Conservation (phyloP, 2,113 vertebrate genomes). For the Abramis brama region DNA sequence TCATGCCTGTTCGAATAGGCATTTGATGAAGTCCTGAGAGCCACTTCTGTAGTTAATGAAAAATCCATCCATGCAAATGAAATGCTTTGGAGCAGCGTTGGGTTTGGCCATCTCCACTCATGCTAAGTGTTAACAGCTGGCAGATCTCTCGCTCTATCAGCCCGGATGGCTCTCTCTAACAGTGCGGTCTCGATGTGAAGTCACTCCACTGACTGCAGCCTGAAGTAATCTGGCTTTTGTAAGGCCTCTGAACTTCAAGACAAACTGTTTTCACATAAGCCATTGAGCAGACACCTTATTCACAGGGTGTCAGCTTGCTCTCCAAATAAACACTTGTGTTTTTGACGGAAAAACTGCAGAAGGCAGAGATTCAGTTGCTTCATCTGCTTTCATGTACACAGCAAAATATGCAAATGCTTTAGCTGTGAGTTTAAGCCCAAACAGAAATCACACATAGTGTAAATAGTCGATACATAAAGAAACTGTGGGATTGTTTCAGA, state of each 20-base stretch:
- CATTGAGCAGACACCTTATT: constrained; percentile 44
- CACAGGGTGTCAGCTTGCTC: constrained; percentile 35
- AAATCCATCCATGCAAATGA: constrained; percentile 64
- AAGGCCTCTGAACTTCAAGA: constrained; percentile 46
- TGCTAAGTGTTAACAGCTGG: constrained; percentile 72
- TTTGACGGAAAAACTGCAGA: neutral
- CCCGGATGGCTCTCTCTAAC: constrained; percentile 38
- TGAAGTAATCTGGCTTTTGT: constrained; percentile 56
- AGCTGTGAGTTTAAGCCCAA: constrained; percentile 8
- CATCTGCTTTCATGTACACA: neutral
- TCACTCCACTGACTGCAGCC: constrained; percentile 54
- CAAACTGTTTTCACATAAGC: constrained; percentile 57
- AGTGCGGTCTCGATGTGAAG: constrained; percentile 29
- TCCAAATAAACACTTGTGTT: constrained; percentile 32
- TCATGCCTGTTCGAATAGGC: constrained; percentile 17
- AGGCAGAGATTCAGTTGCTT: neutral
- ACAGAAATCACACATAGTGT: neutral
- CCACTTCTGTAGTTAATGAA: constrained; percentile 61
- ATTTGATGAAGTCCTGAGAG: constrained; percentile 50
- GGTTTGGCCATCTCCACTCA: constrained; percentile 51
- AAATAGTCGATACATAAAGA: neutral
- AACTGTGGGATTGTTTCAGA: constrained; percentile 14
- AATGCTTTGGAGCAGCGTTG: constrained; percentile 52
- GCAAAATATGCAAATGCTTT: neutral
- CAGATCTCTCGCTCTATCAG: constrained; percentile 62